Percentiles rank a stretch among this genome's conserved stretches.
These are phyloP conservation scores for Hyppa rectilinea DNA, from an alignment of 2,888 invertebrate genomes.

Conservation along the genomic window DNA sequence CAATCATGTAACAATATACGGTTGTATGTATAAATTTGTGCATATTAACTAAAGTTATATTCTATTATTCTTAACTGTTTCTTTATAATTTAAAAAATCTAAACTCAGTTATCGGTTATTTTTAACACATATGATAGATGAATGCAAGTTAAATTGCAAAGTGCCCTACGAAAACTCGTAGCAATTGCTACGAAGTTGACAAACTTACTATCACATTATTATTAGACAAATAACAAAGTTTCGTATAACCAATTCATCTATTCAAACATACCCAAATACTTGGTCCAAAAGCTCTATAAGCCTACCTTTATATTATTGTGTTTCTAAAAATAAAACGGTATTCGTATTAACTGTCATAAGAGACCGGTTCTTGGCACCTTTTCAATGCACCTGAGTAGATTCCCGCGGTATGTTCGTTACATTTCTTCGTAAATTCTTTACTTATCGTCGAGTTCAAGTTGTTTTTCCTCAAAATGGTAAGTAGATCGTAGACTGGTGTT, in stretches of 20 bases:
- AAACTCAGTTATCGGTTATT: background rate
- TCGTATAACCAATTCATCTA: background rate
- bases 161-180: conserved; percentile 40
- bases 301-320: conserved; percentile 68
- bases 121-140: background rate
- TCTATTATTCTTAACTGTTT: too few species aligned
- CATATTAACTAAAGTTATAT: background rate
- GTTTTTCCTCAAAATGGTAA: conserved; percentile 59
- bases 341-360: conserved; percentile 76
- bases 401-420: conserved; percentile 68
- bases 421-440: conserved; percentile 69
- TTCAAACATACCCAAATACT: conserved; percentile 18
- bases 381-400: conserved; percentile 68
- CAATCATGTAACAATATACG: conserved; percentile 34
- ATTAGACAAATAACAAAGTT: background rate
- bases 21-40: conserved; percentile 13
- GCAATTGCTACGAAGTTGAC: conserved; percentile 33
- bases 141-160: background rate
- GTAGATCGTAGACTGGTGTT: conserved; percentile 50
- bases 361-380: conserved; percentile 76
- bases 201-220: background rate
- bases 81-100: too few species aligned
- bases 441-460: conserved; percentile 62
- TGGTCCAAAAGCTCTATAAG: conserved; percentile 54
- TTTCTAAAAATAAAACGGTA: conserved; percentile 74